Evolutionary conservation across 2,113 vertebrate species (phyloP), one percentile per base, ranked within the genome.

Genomic region (Chamaetylas fuelleborni): DNA sequence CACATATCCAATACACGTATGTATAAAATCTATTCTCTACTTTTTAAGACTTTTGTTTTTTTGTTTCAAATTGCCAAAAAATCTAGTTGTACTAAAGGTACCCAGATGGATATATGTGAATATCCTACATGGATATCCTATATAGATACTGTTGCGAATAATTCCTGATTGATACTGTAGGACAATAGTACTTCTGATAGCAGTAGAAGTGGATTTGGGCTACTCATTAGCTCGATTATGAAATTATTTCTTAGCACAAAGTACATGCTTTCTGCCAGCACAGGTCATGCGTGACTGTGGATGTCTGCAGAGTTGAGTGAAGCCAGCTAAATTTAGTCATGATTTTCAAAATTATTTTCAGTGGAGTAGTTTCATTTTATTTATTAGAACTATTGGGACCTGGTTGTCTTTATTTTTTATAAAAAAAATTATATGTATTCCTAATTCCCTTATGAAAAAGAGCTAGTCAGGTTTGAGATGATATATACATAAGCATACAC

Each of bases 261-360:
- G 6, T 20, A 19, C 33, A 61, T 24, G 2, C 10, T 72, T 86
- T 78, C 61, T 92, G 38, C 33, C 69, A 92, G 64, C 20, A 70
- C 4, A 56, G 33, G 20, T 6, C 51, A 81, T 0, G 1, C 2
- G 2, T 40, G n/a, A 17, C 60, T 73, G 4, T 62, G 81, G 34
- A 54, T 78, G 8, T 58, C 76, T 92, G 34, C 42, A 67, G 60
- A 64, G 16, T 2, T 78, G 51, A 58, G n/a, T 87, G 64, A 74
- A 65, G 11, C 31, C 29, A 16, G 8, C 13, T 81, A 42, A 64
- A 64, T 71, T 79, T 67, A 71, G 31, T 72, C 36, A 54, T 7
- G 56, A 5, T 33, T 82, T 77, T 70, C 42, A 79, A 26, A 24
- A 42, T 5, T 5, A 14, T 57, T 79, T 90, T 56, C 19, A 72